Evolutionary conservation across 2,113 vertebrate species (phyloP).

Genomic region (Dissostichus mawsoni): DNA sequence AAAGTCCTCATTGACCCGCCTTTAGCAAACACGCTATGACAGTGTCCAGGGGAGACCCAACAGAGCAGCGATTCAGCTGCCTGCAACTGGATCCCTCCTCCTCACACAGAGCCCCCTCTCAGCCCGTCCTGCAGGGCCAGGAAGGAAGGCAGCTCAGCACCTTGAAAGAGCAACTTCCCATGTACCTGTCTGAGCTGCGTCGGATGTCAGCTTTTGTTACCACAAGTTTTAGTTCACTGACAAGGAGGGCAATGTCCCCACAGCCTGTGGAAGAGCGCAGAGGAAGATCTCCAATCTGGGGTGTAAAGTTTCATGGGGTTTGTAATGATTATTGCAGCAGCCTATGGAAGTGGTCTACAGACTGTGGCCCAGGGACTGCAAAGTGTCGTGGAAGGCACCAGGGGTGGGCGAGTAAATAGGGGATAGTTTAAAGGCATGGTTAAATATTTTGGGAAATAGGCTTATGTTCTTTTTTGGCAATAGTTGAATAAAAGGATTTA

Average conservation of each 20-base stretch:
- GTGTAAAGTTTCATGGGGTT: conserved; percentile 60
- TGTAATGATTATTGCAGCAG: conserved; percentile 31
- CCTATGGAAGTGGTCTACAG: conserved; percentile 34
- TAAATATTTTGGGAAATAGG: background rate
- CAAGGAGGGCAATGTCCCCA: conserved; percentile 65
- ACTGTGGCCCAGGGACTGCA: conserved; percentile 20
- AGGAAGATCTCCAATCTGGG: conserved; percentile 41
- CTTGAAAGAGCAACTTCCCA: conserved; percentile 76
- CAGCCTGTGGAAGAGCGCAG: conserved; percentile 23
- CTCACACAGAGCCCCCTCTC: conserved; percentile 70
- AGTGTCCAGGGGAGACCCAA: conserved; percentile 80
- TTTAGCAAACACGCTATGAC: conserved; percentile 81
- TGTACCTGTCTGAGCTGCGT: conserved; percentile 67
- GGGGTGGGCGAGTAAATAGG: background rate
- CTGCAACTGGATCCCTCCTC: conserved; percentile 80
- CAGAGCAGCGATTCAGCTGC: conserved; percentile 82
- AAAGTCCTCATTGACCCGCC: conserved; percentile 81
- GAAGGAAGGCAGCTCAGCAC: conserved; percentile 69
- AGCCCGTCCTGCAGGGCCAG: conserved; percentile 62
- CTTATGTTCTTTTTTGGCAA: background rate
- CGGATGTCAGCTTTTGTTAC: conserved; percentile 75
- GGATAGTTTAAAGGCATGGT: background rate
- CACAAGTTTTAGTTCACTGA: conserved; percentile 37
- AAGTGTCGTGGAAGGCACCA: background rate
- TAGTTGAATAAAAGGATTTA: background rate